Evolutionary conservation across 1,140 invertebrate species (phyloP).

Genomic region (Meloidogyne chitwoodi): DNA sequence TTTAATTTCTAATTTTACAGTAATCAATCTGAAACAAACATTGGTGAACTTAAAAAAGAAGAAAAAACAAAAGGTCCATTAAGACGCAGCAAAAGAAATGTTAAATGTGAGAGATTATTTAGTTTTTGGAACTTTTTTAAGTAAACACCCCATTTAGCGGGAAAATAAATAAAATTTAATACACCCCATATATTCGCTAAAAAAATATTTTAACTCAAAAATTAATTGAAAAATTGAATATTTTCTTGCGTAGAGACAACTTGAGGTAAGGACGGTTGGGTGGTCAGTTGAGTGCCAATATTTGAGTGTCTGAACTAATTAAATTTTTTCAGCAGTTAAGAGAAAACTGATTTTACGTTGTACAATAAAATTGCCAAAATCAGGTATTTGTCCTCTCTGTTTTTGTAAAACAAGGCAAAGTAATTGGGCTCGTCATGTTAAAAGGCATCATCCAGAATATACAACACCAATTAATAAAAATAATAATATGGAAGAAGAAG

Average conservation of each 20-base stretch:
- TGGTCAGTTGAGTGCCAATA: too few relatives aligned
- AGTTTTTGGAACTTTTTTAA: too few relatives aligned
- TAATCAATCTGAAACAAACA: neutral
- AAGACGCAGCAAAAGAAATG: neutral
- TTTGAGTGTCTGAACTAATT: too few relatives aligned
- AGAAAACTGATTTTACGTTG: neutral
- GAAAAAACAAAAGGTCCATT: neutral
- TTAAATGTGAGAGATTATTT: neutral
- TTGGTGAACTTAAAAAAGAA: neutral
- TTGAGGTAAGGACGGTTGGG: too few relatives aligned
- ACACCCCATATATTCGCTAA: too few relatives aligned
- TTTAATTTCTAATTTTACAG: neutral
- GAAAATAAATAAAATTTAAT: too few relatives aligned
- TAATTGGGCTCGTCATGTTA: constrained; percentile 17
- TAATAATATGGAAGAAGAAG: neutral
- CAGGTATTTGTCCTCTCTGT: constrained; percentile 9
- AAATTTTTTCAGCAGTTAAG: neutral
- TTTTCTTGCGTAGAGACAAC: too few relatives aligned
- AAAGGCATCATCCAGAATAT: constrained; percentile 16
- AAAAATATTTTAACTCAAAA: too few relatives aligned
- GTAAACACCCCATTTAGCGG: too few relatives aligned
- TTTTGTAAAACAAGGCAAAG: neutral
- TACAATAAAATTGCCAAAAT: constrained; percentile 4
- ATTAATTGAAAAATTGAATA: too few relatives aligned
- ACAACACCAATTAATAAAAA: neutral